A percentile compares a stretch with the other conserved stretches of the same genome.
These are phyloP conservation scores for Drosophila erecta DNA, from an alignment of 1,140 invertebrate species.

Conservation along the genomic window DNA sequence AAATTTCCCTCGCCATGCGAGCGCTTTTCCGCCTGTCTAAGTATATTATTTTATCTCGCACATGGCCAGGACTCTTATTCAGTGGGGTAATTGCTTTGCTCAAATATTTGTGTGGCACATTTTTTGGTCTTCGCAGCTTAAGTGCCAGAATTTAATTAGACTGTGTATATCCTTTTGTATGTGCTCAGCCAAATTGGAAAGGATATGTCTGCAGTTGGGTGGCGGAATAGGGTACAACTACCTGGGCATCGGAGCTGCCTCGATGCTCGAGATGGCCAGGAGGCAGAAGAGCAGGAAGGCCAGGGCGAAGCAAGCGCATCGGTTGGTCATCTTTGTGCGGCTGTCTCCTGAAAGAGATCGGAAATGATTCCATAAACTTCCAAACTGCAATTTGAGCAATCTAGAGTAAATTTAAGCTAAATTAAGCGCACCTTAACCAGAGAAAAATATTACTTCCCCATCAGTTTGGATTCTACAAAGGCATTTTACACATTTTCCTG, in stretches of 20 bases:
- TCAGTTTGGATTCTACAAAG: too few relatives aligned
- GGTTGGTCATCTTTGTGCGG: slow-evolving; percentile 75
- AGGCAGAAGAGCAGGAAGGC: slow-evolving; percentile 63
- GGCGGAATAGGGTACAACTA: slow-evolving; percentile 73
- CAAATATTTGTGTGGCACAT: slow-evolving; percentile 64
- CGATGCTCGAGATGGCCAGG: slow-evolving; percentile 68
- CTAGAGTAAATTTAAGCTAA: too few relatives aligned
- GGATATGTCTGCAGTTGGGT: slow-evolving; percentile 8
- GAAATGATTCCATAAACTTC: too few relatives aligned
- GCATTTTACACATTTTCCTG: too few relatives aligned
- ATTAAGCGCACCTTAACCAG: too few relatives aligned
- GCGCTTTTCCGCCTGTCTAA: slow-evolving; percentile 6
- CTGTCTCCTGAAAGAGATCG: slow-evolving; percentile 40
- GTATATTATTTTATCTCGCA: slow-evolving; percentile 12
- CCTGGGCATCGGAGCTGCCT: slow-evolving; percentile 83
- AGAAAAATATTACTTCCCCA: too few relatives aligned
- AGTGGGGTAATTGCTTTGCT: slow-evolving; percentile 55
- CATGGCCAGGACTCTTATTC: slow-evolving; percentile 14
- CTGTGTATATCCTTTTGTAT: slow-evolving; percentile 24
- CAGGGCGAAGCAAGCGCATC: slow-evolving; percentile 59
- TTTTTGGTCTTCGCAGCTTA: slow-evolving; percentile 38
- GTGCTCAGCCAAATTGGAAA: slow-evolving; percentile 3
- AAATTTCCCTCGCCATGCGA: slow-evolving; percentile 33
- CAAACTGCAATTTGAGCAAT: too few relatives aligned
- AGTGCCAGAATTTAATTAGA: slow-evolving; percentile 68